Conservation (phyloP, 2,113 vertebrate genomes). For the Prietella phreatophila region DNA sequence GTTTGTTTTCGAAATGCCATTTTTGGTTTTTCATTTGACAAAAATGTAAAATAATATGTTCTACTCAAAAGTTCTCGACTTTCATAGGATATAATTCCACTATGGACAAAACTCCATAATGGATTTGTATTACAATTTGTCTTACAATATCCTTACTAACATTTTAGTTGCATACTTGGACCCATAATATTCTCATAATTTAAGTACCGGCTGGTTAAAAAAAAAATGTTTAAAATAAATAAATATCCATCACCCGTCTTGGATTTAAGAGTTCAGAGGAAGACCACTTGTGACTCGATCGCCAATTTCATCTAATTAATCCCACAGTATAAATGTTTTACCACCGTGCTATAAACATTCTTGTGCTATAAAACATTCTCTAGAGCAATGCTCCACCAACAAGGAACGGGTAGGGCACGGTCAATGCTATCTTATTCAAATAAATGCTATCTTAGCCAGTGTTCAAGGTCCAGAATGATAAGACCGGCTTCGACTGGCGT, state of each 20-base stretch:
- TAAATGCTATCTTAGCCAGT: slow-evolving; percentile 48
- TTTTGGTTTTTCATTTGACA: neutral
- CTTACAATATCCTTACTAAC: neutral
- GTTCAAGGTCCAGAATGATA: slow-evolving; percentile 79
- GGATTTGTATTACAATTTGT: neutral
- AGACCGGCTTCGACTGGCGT: slow-evolving; percentile 71
- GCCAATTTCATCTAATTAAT: neutral
- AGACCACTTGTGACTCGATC: neutral
- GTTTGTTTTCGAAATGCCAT: neutral
- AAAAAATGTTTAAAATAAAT: too few species aligned
- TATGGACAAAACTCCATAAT: too few species aligned
- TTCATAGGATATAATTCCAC: neutral
- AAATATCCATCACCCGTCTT: neutral
- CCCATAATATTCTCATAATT: neutral
- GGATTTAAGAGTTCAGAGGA: neutral
- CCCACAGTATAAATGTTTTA: neutral
- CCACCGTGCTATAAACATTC: neutral
- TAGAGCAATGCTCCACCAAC: neutral
- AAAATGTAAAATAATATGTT: neutral
- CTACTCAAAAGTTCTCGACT: neutral
- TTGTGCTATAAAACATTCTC: neutral
- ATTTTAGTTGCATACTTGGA: neutral
- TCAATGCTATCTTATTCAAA: slow-evolving; percentile 24
- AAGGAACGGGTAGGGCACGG: slow-evolving; percentile 37
- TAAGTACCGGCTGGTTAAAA: neutral